A percentile compares a stretch with the other conserved stretches of the same genome.
These are phyloP conservation scores for Metopia argyrocephala DNA, from an alignment of 2,888 invertebrate species.

Conservation along the genomic window DNA sequence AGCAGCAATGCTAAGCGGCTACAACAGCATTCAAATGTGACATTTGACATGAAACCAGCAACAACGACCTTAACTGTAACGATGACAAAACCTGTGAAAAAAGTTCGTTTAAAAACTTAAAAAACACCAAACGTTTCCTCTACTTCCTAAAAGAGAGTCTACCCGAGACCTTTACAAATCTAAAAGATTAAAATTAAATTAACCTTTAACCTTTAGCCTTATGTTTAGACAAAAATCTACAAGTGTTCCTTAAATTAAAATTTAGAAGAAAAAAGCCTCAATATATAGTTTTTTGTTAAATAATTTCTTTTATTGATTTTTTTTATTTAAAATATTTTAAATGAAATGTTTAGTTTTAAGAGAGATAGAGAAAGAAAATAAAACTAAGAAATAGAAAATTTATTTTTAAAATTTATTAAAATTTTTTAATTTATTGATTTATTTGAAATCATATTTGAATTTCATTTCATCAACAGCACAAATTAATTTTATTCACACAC, in stretches of 20 bases:
- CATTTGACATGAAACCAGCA: not conserved
- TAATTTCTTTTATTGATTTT: not conserved
- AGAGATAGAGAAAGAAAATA: not conserved
- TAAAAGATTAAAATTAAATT: no score
- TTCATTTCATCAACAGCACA: not conserved
- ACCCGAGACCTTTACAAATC: no score
- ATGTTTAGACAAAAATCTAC: no score
- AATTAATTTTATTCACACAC: no score
- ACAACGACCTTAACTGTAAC: constrained; percentile 22
- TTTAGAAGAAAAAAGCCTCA: not conserved
- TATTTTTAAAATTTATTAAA: not conserved
- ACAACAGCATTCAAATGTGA: not conserved
- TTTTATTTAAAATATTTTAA: not conserved
- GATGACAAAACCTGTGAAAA: constrained; percentile 48
- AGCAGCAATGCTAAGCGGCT: not conserved
- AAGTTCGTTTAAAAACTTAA: constrained; percentile 58
- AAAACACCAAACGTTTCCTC: no score
- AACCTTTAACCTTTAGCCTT: no score
- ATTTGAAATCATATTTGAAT: not conserved
- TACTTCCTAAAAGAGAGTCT: no score
- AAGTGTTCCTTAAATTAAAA: not conserved
- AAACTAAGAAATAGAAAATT: no score
- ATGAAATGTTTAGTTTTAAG: not conserved
- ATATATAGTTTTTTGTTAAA: not conserved
- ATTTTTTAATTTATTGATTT: not conserved